These are phyloP conservation scores for Haliclystus octoradiatus DNA, from an alignment of 30 jellyfish, hydroid and myxozoan species.

Conservation along the genomic window DNA sequence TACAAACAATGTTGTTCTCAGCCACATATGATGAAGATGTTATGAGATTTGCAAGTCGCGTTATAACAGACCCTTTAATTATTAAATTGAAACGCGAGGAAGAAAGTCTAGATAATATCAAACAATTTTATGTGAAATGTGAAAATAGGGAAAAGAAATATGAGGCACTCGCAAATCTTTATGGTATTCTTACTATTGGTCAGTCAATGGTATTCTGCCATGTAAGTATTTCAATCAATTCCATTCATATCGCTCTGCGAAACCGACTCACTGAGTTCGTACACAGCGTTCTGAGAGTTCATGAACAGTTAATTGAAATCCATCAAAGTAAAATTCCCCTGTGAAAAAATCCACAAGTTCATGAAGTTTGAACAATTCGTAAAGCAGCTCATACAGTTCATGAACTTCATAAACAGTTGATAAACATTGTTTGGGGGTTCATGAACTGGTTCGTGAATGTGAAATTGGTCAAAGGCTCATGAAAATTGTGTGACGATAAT, in stretches of 20 bases:
- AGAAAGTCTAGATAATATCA: slow-evolving; percentile 85
- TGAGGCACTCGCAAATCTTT: slow-evolving; percentile 81
- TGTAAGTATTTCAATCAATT: slow-evolving; percentile 36
- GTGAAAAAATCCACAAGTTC: too few species aligned
- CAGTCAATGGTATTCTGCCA: slow-evolving; percentile 97
- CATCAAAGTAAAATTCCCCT: too few species aligned
- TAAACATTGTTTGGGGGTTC: too few species aligned
- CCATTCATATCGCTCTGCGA: background rate
- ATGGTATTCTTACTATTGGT: slow-evolving; percentile 84
- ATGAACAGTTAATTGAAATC: too few species aligned
- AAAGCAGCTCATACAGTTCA: too few species aligned
- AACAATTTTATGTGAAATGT: slow-evolving; percentile 77
- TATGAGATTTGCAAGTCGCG: slow-evolving; percentile 66
- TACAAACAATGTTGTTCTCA: slow-evolving; percentile 77
- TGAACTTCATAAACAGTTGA: too few species aligned
- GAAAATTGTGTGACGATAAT: too few species aligned
- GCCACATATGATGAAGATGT: slow-evolving; percentile 89
- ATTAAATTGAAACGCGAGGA: slow-evolving; percentile 76
- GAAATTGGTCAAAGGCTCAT: too few species aligned
- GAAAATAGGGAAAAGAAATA: slow-evolving; percentile 66
- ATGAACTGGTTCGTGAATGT: too few species aligned
- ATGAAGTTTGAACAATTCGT: too few species aligned
- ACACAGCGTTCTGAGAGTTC: too few species aligned
- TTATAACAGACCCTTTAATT: slow-evolving; percentile 72
- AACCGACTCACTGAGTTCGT: background rate